Percentiles rank a stretch among this genome's conserved stretches.
Evolutionary conservation across 2,888 invertebrate species (phyloP).

Genomic region (Hirudinaria manillensis): DNA sequence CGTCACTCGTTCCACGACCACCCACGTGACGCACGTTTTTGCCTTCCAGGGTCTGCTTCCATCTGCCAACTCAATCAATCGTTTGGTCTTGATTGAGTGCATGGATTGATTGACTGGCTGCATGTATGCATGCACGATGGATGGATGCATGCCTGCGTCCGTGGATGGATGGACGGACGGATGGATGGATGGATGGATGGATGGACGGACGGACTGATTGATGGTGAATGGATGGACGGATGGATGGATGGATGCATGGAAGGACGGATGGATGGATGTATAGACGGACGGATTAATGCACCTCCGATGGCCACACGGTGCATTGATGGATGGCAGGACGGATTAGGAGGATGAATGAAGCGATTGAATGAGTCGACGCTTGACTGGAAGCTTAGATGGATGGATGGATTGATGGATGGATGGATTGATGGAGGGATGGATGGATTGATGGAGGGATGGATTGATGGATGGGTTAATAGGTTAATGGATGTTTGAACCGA

Average conservation of each 20-base stretch:
- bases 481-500: background rate
- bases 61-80: conserved; percentile 11
- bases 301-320: too few species aligned
- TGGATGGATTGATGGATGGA: background rate
- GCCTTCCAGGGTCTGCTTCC: background rate
- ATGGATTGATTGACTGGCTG: background rate
- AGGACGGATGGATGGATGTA: conserved; percentile 6
- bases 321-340: background rate
- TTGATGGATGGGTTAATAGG: background rate
- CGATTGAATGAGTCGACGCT: too few species aligned
- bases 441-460: background rate
- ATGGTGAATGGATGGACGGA: too few species aligned
- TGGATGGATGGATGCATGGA: too few species aligned
- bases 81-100: background rate
- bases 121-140: background rate
- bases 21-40: too few species aligned
- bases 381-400: background rate
- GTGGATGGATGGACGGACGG: background rate
- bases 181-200: background rate
- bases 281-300: conserved; percentile 3
- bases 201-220: background rate
- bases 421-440: background rate
- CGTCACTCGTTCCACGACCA: too few species aligned
- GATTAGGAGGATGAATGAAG: background rate
- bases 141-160: too few species aligned